Base-by-base conservation (phyloP, 2,888 invertebrate species). In the Lypha dubia region DNA sequence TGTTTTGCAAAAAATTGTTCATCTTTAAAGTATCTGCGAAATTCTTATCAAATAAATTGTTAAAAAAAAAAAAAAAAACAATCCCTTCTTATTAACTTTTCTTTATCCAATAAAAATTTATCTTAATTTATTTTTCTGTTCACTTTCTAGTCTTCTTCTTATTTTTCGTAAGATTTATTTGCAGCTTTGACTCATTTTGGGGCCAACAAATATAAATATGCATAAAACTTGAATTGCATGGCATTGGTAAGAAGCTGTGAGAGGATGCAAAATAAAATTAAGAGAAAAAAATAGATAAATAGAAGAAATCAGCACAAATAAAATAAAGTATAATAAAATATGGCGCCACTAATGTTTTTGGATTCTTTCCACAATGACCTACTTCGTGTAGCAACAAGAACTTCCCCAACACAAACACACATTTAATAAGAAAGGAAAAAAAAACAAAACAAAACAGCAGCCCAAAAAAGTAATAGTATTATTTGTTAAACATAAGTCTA, bases 191-290 rank as follows among this genome's bases (percentile, higher is more conserved):
- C 84, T 84, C 77, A 77, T 74, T 81, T 74, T 62, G 65, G 77
- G 84, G 84, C 84, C 81, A 84, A 74, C 73, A 68, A 77, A 84
- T 77, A 84, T 84, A 84, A 84, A 84, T 84, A 84, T 84, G 84
- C 81, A 84, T 76, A 60, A 63, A 77, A 68, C 76, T 81, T 68
- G 62, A 84, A 71, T 75, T 74, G 63, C 58, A 60, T 73, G n/a
- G 73, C 67, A 73, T 49, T 73, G 32, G 17, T 28, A 46, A 46
- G 44, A 28, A 38, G n/a, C n/a, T n/a, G n/a, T n/a, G 28, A 8
- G 5, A 7, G n/a, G 17, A 63, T 44, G 17, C 8, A 7, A 13
- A 15, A 63, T 44, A 20, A 71, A 67, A 15, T 20, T 15, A 15
- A 3, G n/a, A 11, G 49, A 28, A 35, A 46, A 28, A 28, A 28